Conservation (phyloP, 2,888 invertebrate species). For the Keiferia lycopersicella region DNA sequence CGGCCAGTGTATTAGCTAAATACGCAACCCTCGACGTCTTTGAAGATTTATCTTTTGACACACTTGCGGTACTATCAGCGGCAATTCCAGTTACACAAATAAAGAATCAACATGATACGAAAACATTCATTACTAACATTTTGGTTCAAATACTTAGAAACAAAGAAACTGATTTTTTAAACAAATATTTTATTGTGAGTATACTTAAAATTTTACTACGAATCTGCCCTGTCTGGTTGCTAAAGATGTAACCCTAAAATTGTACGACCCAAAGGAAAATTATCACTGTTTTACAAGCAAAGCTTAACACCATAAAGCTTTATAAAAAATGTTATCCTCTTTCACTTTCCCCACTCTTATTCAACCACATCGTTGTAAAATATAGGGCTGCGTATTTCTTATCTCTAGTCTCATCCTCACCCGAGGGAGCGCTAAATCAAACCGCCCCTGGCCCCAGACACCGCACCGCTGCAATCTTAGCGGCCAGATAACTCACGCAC, state of each 20-base stretch:
- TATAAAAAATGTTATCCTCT: background rate
- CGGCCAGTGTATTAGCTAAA: conserved; percentile 15
- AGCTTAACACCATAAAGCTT: background rate
- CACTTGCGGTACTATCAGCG: too few relatives aligned
- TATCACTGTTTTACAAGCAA: background rate
- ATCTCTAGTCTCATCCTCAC: conserved; percentile 15
- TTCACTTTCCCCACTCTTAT: conserved; percentile 5
- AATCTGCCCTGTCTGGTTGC: too few relatives aligned
- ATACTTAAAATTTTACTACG: too few relatives aligned
- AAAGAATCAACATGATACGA: too few relatives aligned
- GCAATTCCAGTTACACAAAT: too few relatives aligned
- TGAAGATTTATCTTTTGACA: too few relatives aligned
- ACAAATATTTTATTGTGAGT: too few relatives aligned
- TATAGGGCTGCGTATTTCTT: conserved; percentile 17
- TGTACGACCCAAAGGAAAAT: too few relatives aligned
- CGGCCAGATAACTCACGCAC: conserved; percentile 17
- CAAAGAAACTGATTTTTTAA: too few relatives aligned
- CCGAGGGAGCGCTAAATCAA: conserved; percentile 14
- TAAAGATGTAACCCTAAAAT: too few relatives aligned
- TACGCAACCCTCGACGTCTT: background rate
- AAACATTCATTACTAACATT: too few relatives aligned
- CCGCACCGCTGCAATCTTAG: conserved; percentile 19
- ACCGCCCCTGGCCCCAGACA: background rate
- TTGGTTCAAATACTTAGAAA: too few relatives aligned
- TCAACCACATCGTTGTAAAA: conserved; percentile 18